Conservation (phyloP, 2,888 invertebrate genomes). For the Drosophila setosimentum region DNA sequence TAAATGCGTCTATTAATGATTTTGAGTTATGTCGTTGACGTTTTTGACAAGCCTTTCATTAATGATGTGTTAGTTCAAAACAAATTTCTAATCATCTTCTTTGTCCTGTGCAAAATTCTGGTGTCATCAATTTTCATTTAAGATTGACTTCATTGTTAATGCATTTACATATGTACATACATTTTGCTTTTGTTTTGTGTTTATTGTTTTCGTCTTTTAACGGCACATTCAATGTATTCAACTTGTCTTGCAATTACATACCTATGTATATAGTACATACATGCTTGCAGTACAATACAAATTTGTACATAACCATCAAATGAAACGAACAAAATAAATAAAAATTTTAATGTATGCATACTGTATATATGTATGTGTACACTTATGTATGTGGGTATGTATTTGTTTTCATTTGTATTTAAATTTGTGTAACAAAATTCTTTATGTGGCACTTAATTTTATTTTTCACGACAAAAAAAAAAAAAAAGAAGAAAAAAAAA, state of each 20-base stretch:
- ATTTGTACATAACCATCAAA: conserved; percentile 4
- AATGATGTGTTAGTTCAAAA: conserved; percentile 28
- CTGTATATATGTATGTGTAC: conserved; percentile 28
- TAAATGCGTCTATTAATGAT: conserved; percentile 14
- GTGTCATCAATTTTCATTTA: conserved; percentile 26
- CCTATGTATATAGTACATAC: conserved; percentile 32
- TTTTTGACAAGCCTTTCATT: conserved; percentile 41
- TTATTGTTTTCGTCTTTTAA: conserved; percentile 3
- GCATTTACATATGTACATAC: conserved; percentile 55
- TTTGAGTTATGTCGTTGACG: conserved; percentile 47
- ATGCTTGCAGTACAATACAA: conserved; percentile 16
- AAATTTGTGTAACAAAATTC: conserved; percentile 62
- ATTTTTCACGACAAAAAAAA: conserved; percentile 43
- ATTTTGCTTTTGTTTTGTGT: conserved; percentile 20
- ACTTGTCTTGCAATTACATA: conserved; percentile 29
- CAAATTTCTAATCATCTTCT: conserved; percentile 25
- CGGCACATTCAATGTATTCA: conserved; percentile 52
- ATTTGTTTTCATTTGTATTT: conserved; percentile 50
- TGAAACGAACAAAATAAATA: conserved; percentile 1
- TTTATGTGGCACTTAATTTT: conserved; percentile 68
- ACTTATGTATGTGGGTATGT: conserved; percentile 36
- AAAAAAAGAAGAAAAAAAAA: conserved; percentile 41
- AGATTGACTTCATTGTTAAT: conserved; percentile 45
- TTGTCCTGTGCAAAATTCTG: conserved; percentile 19
- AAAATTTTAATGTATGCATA: conserved; percentile 1